Percentiles rank a stretch among this genome's conserved stretches.
Conservation (phyloP, 1,140 invertebrate species). For the Drusus annulatus region DNA sequence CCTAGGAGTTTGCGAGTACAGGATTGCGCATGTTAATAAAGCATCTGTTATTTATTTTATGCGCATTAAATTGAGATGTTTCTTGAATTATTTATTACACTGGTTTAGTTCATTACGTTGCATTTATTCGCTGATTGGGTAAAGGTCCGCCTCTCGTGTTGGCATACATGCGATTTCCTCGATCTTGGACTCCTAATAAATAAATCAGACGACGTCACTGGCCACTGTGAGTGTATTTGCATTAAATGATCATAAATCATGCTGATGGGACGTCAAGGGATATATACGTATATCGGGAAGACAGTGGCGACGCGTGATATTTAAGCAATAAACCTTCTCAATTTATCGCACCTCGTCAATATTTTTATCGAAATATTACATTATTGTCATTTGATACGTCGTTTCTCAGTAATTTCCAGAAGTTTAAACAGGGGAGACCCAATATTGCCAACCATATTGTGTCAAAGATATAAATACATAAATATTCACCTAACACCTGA, state of each 20-base stretch:
- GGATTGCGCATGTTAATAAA: no score
- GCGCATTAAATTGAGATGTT: conserved; percentile 21
- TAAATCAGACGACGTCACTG: conserved; percentile 40
- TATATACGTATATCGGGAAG: conserved; percentile 26
- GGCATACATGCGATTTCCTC: conserved; percentile 7
- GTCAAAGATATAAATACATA: no score
- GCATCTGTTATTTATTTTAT: conserved; percentile 3
- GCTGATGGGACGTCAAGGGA: conserved; percentile 15
- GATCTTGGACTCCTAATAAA: conserved; percentile 21
- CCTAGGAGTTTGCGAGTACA: no score
- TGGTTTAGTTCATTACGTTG: conserved; percentile 23
- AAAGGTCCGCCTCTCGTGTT: conserved; percentile 20
- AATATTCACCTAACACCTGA: no score
- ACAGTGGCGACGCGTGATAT: conserved; percentile 23
- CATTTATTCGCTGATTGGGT: conserved; percentile 31
- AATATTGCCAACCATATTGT: no score
- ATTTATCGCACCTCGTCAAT: no score
- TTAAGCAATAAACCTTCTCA: background rate
- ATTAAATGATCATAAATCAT: conserved; percentile 45
- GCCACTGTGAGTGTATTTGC: conserved; percentile 38
- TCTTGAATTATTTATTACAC: conserved; percentile 16
- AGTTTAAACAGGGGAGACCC: no score
- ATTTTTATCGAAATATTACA: no score
- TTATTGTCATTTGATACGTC: no score
- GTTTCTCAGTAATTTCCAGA: no score